A percentile compares a stretch with the other conserved stretches of the same genome.
Evolutionary conservation across 1,140 invertebrate genomes (phyloP).

Genomic region (Gryllus bimaculatus): DNA sequence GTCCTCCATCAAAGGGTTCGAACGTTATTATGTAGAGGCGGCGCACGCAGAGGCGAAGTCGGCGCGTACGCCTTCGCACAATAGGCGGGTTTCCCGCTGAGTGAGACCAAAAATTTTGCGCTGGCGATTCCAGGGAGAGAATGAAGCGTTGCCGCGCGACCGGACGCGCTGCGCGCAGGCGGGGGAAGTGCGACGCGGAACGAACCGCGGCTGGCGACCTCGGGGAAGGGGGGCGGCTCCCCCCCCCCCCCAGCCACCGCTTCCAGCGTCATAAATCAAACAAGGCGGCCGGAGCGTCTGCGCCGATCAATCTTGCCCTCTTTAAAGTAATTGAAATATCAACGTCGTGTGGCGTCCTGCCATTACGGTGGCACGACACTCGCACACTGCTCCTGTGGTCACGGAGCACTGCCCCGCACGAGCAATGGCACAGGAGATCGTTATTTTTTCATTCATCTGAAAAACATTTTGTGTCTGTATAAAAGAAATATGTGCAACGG

Average conservation of each 20-base stretch:
- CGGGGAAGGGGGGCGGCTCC: conserved; percentile 11
- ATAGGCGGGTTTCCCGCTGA: background rate
- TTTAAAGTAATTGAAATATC: background rate
- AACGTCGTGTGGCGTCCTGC: background rate
- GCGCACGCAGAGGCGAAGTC: conserved; percentile 23
- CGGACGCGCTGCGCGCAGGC: background rate
- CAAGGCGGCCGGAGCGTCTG: background rate
- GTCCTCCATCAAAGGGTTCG: background rate
- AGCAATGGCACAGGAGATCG: background rate
- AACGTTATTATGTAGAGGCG: conserved; percentile 1
- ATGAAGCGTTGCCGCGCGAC: background rate
- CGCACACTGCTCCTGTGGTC: background rate
- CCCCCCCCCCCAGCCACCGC: conserved; percentile 21
- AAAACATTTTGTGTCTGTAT: no score
- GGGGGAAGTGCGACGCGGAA: background rate
- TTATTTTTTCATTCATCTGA: no score
- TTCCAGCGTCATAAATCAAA: conserved; percentile 14
- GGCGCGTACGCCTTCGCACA: conserved; percentile 20
- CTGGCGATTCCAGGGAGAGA: background rate
- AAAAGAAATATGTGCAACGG: no score
- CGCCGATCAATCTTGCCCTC: background rate
- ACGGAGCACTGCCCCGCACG: background rate
- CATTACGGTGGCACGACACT: background rate
- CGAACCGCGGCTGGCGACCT: background rate
- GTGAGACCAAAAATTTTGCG: background rate